phyloP scores from a whole-genome alignment of 2,888 invertebrate species.

The Sisyra terminalis region DNA sequence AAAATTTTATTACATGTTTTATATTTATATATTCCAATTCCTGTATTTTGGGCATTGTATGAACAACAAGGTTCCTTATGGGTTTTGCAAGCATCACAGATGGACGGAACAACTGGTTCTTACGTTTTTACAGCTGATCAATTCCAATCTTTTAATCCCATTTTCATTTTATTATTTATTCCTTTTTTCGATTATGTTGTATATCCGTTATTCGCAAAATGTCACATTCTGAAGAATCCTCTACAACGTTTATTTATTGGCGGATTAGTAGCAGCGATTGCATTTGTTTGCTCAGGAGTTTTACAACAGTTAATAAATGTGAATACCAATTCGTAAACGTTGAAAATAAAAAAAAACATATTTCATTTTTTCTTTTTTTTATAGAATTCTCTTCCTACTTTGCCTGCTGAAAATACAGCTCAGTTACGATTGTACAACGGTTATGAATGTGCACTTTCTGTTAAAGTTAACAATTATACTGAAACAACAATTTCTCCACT shows the following conservation, averaged over 20 bases:
- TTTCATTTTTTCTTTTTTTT: conserved; percentile 11
- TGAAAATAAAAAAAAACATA: no score
- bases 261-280: conserved; percentile 58
- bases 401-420: conserved; percentile 37
- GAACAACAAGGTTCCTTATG: conserved; percentile 50
- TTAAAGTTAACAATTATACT: conserved; percentile 14
- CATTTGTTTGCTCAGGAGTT: conserved; percentile 66
- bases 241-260: conserved; percentile 70
- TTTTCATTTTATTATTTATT: conserved; percentile 35
- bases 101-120: conserved; percentile 27
- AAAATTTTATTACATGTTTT: conserved; percentile 27
- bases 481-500: no score
- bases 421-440: conserved; percentile 60
- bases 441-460: conserved; percentile 34
- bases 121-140: conserved; percentile 42
- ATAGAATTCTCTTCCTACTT: conserved; percentile 38
- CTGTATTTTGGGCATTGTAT: conserved; percentile 49
- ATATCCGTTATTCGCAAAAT: conserved; percentile 31
- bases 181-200: conserved; percentile 30
- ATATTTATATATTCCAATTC: conserved; percentile 40
- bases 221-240: conserved; percentile 39
- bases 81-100: conserved; percentile 40
- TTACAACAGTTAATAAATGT: conserved; percentile 58
- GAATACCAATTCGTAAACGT: conserved; percentile 13
- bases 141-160: conserved; percentile 40